phyloP scores from a whole-genome alignment of 2,888 invertebrate genomes.

The Aspidapion aeneum region DNA sequence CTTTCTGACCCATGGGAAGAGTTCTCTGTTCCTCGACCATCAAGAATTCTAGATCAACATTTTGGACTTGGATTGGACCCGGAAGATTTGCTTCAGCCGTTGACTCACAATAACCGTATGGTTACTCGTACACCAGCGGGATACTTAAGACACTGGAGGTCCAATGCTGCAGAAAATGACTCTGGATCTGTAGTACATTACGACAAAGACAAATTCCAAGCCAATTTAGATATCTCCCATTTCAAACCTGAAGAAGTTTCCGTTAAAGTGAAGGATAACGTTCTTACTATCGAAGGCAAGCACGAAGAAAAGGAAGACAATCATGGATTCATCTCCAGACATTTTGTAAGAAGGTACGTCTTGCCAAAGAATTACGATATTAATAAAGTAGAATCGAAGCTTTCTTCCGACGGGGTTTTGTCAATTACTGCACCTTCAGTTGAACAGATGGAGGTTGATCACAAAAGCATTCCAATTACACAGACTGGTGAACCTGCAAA shows the following conservation, averaged over 20 bases:
- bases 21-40: slow-evolving; percentile 1
- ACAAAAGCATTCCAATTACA: slow-evolving; percentile 19
- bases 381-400: slow-evolving; percentile 64
- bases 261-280: slow-evolving; percentile 49
- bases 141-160: slow-evolving; percentile 23
- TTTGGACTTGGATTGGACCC: slow-evolving; percentile 11
- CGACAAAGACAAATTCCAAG: slow-evolving; percentile 17
- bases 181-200: slow-evolving; percentile 18
- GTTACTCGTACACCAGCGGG: slow-evolving; percentile 13
- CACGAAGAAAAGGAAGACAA: slow-evolving; percentile 73
- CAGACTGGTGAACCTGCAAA: slow-evolving; percentile 22
- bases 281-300: slow-evolving; percentile 70
- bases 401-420: slow-evolving; percentile 74
- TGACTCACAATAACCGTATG: slow-evolving; percentile 6
- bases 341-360: slow-evolving; percentile 70
- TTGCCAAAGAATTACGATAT: slow-evolving; percentile 73
- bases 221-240: slow-evolving; percentile 24
- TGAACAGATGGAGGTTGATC: slow-evolving; percentile 13
- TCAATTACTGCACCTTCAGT: slow-evolving; percentile 60
- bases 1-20: background rate
- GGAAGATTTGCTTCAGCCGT: slow-evolving; percentile 9
- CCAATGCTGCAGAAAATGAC: slow-evolving; percentile 16
- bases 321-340: slow-evolving; percentile 71
- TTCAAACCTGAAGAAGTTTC: slow-evolving; percentile 26
- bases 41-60: slow-evolving; percentile 14